Base-by-base conservation (phyloP, 2,797 vertebrate species). In the Ptychobarbus kaznakovi region DNA sequence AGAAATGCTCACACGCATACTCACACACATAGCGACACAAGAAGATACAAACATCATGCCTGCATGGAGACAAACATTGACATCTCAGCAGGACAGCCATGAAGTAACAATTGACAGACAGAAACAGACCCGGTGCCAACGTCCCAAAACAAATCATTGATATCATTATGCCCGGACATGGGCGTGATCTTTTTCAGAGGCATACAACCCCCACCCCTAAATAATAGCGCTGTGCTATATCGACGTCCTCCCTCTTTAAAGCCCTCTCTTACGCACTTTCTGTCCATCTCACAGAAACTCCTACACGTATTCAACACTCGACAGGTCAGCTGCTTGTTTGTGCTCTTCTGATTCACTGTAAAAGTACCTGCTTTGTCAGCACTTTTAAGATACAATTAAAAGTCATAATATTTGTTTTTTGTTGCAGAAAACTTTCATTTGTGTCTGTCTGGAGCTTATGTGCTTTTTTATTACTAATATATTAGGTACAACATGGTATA, bases 321-420 rank as follows among this genome's bases (percentile, higher is more conserved):
- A 80, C 93, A 94, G 94, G 94, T 95, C 93, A 94, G 94, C 90
- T 89, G 81, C 91, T 92, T 91, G 91, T 93, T 93, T 89, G 90
- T 92, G 9, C 90, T 92, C 89, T 94, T 92, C 88, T 91, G 90
- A 89, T 92, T 91, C 2, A 32, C 75, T 81, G 32, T 81, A 65
- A 35, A 85, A 80, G 22, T 79, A 12, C 44, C 70, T 88, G 38
- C 38, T 35, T 76, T 51, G 53, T 73, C 46, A 74, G 12, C 20
- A 73, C 56, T 73, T 46, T 46, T 61, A 78, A 28, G 28, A 61
- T 61, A 75, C 40, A 35, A 76, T 51, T 79, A 44, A 22, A 68
- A 5, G 18, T 10, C 3, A 51, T 53, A n/a, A 75, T 32, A 40
- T 70, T 25, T 6, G 11, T 58, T 72, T 72, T 49, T n/a, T 38